Conservation (phyloP, 2,113 vertebrate species). For the Upupa epops region DNA sequence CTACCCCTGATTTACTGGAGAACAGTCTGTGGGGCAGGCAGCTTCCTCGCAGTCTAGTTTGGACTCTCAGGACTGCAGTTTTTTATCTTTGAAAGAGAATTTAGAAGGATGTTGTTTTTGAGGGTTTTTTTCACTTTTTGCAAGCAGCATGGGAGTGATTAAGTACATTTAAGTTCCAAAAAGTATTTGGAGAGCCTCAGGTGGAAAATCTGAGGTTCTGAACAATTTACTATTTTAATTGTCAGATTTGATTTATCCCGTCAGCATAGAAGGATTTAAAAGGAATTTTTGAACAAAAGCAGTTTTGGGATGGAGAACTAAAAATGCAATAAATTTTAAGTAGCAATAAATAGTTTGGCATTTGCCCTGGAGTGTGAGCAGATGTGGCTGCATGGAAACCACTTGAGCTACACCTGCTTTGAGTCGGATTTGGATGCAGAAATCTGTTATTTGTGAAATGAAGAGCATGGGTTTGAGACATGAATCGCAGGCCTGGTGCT, state of each 20-base stretch:
- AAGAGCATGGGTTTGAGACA: not conserved
- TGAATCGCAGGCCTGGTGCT: fast-evolving
- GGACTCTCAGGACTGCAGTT: not conserved
- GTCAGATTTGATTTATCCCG: conserved; percentile 49
- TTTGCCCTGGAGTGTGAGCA: conserved; percentile 38
- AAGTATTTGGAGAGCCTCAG: conserved; percentile 34
- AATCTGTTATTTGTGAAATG: conserved; percentile 16
- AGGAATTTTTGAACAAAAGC: conserved; percentile 54
- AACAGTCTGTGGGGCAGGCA: not conserved
- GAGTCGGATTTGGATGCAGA: not conserved
- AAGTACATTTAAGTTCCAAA: not conserved
- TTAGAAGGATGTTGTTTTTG: not conserved
- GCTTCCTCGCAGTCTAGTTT: not conserved
- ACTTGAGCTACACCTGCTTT: conserved; percentile 53
- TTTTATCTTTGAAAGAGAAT: not conserved
- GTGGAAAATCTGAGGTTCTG: conserved; percentile 33
- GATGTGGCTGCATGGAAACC: conserved; percentile 39
- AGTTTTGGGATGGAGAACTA: not conserved
- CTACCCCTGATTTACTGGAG: conserved; percentile 25
- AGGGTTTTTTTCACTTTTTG: not conserved
- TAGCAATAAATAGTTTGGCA: conserved; percentile 43
- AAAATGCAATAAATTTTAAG: conserved; percentile 58
- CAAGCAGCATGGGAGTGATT: not conserved
- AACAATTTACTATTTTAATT: conserved; percentile 37
- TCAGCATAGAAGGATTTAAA: conserved; percentile 27